These are phyloP conservation scores for Kuschelorhynchus macadamiae DNA, from an alignment of 2,888 invertebrate genomes.

Conservation along the genomic window DNA sequence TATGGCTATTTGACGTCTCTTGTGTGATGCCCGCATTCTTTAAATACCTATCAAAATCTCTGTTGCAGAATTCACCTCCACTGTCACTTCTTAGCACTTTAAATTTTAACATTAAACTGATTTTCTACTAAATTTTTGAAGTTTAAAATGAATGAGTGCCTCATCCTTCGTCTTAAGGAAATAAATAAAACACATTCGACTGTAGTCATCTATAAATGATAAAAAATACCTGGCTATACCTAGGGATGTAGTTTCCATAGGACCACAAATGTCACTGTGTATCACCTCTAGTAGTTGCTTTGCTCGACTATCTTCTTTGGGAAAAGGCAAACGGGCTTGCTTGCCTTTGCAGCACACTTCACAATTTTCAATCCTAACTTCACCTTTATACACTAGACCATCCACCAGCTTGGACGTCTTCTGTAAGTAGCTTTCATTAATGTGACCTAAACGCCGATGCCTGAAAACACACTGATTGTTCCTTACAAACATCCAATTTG, in stretches of 20 bases:
- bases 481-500: slow-evolving; percentile 16
- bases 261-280: slow-evolving; percentile 48
- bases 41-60: too few relatives aligned
- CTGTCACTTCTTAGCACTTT: slow-evolving; percentile 43
- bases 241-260: slow-evolving; percentile 33
- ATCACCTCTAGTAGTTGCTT: slow-evolving; percentile 40
- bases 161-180: slow-evolving; percentile 45
- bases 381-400: slow-evolving; percentile 12
- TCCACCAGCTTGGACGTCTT: slow-evolving; percentile 24
- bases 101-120: slow-evolving; percentile 36
- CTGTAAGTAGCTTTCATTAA: slow-evolving; percentile 43
- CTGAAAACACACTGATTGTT: not conserved
- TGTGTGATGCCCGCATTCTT: slow-evolving; percentile 47
- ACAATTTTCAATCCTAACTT: slow-evolving; percentile 23
- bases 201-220: slow-evolving; percentile 45
- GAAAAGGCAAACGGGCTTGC: slow-evolving; percentile 57
- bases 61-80: too few relatives aligned
- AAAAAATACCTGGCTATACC: slow-evolving; percentile 46
- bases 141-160: slow-evolving; percentile 36
- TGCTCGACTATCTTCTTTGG: slow-evolving; percentile 23
- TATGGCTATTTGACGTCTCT: slow-evolving; percentile 45
- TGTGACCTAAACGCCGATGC: slow-evolving; percentile 44
- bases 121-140: slow-evolving; percentile 47
- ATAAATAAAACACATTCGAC: slow-evolving; percentile 44
- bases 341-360: slow-evolving; percentile 56